phyloP scores from a whole-genome alignment of 2,888 invertebrate species.

The Drosophila imparisetae region DNA sequence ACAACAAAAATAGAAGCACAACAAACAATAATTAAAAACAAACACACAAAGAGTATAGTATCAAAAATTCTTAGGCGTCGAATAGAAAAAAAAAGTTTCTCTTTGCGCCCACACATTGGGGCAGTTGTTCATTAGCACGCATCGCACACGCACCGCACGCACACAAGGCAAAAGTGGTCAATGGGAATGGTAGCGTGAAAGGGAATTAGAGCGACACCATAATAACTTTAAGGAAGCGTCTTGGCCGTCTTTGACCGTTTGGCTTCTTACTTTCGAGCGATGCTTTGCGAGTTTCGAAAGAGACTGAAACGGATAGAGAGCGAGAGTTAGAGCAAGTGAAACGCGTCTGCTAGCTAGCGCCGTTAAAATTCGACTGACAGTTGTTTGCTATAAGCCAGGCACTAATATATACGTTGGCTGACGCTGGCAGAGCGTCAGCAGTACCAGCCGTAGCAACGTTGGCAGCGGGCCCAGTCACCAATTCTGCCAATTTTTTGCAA shows the following conservation, averaged over 20 bases:
- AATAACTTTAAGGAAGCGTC: slow-evolving; percentile 44
- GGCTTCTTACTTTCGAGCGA: slow-evolving; percentile 47
- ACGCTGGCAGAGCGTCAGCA: slow-evolving; percentile 39
- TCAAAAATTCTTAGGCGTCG: slow-evolving; percentile 39
- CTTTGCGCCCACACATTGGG: slow-evolving; percentile 62
- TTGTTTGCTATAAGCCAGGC: slow-evolving; percentile 53
- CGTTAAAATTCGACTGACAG: slow-evolving; percentile 67
- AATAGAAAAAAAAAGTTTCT: slow-evolving; percentile 60
- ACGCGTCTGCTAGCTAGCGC: slow-evolving; percentile 71
- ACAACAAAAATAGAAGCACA: slow-evolving; percentile 13
- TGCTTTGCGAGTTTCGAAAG: slow-evolving; percentile 23
- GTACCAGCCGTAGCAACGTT: slow-evolving; percentile 4
- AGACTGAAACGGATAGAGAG: slow-evolving; percentile 4
- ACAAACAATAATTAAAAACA: slow-evolving; percentile 29
- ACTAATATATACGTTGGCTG: slow-evolving; percentile 34
- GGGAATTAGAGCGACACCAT: slow-evolving; percentile 3
- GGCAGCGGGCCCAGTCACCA: background rate
- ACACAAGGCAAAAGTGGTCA: slow-evolving; percentile 32
- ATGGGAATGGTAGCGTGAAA: slow-evolving; percentile 3
- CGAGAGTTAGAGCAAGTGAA: slow-evolving; percentile 42
- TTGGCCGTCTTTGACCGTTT: slow-evolving; percentile 27
- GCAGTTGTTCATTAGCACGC: slow-evolving; percentile 59
- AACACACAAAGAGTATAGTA: slow-evolving; percentile 39
- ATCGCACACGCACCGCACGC: slow-evolving; percentile 52
- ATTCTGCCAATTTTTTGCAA: background rate